Conservation (phyloP, 2,888 invertebrate species). For the Torymus aiolomorphi region DNA sequence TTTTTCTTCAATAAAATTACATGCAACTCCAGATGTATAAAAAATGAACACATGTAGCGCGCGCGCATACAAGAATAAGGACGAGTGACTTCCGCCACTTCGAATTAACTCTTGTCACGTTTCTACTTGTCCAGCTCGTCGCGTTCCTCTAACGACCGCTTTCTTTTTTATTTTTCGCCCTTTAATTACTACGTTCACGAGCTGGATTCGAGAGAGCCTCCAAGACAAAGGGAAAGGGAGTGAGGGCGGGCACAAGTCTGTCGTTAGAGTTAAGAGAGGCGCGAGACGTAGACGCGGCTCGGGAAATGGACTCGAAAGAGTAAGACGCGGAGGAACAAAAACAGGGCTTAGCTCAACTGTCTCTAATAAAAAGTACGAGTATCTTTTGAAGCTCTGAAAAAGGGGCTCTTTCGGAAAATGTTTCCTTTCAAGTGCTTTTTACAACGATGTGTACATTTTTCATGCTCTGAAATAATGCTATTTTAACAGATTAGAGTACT, state of each 20-base stretch:
- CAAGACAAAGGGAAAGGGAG: not conserved
- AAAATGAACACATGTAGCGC: not conserved
- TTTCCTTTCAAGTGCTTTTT: too few species aligned
- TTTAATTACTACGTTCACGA: constrained; percentile 37
- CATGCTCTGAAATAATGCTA: too few species aligned
- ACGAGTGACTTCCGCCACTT: not conserved
- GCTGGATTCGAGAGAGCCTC: not conserved
- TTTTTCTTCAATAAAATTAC: too few species aligned
- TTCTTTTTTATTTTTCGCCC: constrained; percentile 30
- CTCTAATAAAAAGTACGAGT: too few species aligned
- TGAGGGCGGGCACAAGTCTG: not conserved
- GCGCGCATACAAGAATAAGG: not conserved
- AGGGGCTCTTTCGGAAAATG: too few species aligned
- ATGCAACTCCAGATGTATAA: not conserved
- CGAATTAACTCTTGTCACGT: constrained; percentile 47
- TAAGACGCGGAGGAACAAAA: too few species aligned
- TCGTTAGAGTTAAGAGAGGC: not conserved
- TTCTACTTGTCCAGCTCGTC: constrained; percentile 34
- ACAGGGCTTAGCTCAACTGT: too few species aligned
- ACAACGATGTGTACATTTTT: too few species aligned
- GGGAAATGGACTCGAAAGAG: too few species aligned
- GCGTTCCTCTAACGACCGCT: not conserved
- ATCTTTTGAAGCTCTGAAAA: too few species aligned
- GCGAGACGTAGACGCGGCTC: too few species aligned
- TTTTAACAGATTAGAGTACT: too few species aligned